A percentile compares a stretch with the other conserved stretches of the same genome.
Conservation (phyloP, 2,888 invertebrate species). For the Chrysopilus asiliformis region DNA sequence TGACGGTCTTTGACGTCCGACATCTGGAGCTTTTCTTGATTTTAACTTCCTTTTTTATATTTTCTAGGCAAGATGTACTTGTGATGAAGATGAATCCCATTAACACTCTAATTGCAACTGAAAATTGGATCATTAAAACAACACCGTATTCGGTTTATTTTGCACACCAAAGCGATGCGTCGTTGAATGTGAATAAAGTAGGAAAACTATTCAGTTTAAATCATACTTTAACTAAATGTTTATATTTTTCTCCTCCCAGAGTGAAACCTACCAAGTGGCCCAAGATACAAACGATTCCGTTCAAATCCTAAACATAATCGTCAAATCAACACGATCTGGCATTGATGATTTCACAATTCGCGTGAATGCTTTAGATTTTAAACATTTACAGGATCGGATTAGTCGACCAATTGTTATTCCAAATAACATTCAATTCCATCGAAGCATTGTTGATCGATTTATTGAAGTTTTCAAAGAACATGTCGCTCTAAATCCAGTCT, state of each 20-base stretch:
- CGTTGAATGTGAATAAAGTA: constrained; percentile 56
- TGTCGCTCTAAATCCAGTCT: constrained; percentile 53
- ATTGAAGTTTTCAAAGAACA: constrained; percentile 69
- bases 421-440: constrained; percentile 57
- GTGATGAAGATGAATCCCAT: constrained; percentile 53
- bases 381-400: constrained; percentile 59
- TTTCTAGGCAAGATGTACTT: constrained; percentile 58
- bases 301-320: constrained; percentile 73
- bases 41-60: constrained; percentile 13
- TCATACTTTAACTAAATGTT: not conserved
- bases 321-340: constrained; percentile 47
- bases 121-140: constrained; percentile 79
- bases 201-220: not conserved
- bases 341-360: constrained; percentile 52
- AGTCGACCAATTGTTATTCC: constrained; percentile 53
- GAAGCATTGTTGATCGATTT: constrained; percentile 70
- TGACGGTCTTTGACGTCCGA: too few species aligned
- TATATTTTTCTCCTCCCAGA: constrained; percentile 28
- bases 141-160: constrained; percentile 58
- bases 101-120: constrained; percentile 59
- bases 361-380: constrained; percentile 63
- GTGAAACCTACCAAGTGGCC: constrained; percentile 57
- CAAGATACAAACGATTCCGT: constrained; percentile 53
- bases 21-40: too few species aligned
- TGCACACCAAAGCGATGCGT: constrained; percentile 67